A percentile compares a stretch with the other conserved stretches of the same genome.
phyloP scores from a whole-genome alignment of 1,140 invertebrate genomes.

The Drosophila teissieri region DNA sequence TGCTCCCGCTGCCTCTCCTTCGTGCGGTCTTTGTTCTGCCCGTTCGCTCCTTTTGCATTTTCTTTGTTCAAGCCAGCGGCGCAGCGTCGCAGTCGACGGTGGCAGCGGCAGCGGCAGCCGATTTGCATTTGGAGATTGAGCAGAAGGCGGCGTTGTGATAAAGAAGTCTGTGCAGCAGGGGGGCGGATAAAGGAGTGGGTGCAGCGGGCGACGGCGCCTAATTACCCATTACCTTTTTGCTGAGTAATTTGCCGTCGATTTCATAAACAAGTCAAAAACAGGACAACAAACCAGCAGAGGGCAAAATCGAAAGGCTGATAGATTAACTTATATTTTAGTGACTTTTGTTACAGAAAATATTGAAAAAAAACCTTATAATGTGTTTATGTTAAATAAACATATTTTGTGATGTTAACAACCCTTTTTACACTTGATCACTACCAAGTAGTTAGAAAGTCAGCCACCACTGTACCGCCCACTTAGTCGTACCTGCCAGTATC shows the following conservation, averaged over 20 bases:
- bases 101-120: constrained; percentile 44
- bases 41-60: constrained; percentile 48
- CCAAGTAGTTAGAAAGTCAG: background rate
- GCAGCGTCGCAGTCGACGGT: constrained; percentile 35
- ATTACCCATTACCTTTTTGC: constrained; percentile 19
- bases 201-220: background rate
- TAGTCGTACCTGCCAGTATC: background rate
- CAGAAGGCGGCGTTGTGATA: constrained; percentile 17
- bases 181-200: background rate
- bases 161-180: constrained; percentile 12
- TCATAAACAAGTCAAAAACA: constrained; percentile 4
- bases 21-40: constrained; percentile 29
- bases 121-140: constrained; percentile 38
- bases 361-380: no score
- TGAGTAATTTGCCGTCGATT: background rate
- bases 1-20: background rate
- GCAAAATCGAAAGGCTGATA: background rate
- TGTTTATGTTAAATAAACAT: no score
- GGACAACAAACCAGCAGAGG: constrained; percentile 4
- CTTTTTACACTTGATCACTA: background rate
- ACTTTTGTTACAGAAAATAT: background rate
- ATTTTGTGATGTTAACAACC: no score
- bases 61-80: constrained; percentile 58
- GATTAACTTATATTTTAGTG: background rate
- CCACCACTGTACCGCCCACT: constrained; percentile 3